Base-by-base conservation (phyloP, 1,140 invertebrate species). In the Drosophila simulans region DNA sequence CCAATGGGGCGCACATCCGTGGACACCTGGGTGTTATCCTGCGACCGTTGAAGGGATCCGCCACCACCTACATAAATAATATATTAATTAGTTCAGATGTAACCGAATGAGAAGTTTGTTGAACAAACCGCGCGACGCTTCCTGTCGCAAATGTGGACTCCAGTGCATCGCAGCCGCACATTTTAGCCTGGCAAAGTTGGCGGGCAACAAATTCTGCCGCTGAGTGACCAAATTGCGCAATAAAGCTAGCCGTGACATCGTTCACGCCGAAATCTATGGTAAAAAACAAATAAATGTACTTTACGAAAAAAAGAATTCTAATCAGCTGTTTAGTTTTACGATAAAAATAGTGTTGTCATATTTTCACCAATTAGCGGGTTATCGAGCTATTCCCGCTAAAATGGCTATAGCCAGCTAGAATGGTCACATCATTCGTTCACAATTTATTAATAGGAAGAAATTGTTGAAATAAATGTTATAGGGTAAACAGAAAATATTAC, bases 1-100 rank as follows among this genome's bases (percentile, higher is more conserved):
- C 94, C 94, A 7, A 95, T 77, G 20, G 95, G 94, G 56, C 94
- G 93, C 3, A 95, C 95, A 92, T 95, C 94, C 7, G 94, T 94
- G 22, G 94, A 94, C 4, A 94, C 85, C 39, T 69, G 63, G 46
- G 69, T 63, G 7, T 37, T 53, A 1, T 55, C 70, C 13, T 64
- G 53, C 4, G 84, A 80, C n/a, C 80, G 57, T 37, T 89, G 85
- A 31, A 89, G 12, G 5, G 80, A 68, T 0, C 75, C 53, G 2
- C 60, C 54, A 5, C n/a, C 25, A 22, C 37, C 56, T 86, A 8
- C 12, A 53, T 35, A 5, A 13, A 17, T 1, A 20, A 34, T 17
- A 4, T 3, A 22, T 7, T 13, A 3, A 55, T n/a, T 40, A 27
- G 1, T 10, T 8, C 31, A 34, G 15, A 15, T 17, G 0, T 31